Evolutionary conservation across 2,888 invertebrate genomes (phyloP).

Genomic region (Chaitophorus viminalis): DNA sequence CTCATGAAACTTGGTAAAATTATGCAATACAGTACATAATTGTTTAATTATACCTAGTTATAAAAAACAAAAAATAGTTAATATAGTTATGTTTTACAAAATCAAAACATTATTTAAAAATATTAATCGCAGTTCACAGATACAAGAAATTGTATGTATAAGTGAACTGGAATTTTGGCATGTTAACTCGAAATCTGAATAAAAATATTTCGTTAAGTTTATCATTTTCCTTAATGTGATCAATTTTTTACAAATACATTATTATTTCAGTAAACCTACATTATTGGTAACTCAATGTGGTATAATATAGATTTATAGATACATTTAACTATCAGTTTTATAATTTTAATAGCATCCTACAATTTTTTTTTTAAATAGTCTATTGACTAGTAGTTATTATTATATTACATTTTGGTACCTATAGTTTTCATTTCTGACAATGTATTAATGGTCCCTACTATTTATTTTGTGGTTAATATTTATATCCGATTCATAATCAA

Average conservation of each 20-base stretch:
- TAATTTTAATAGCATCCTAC: neutral
- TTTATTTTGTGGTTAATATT: neutral
- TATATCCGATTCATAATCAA: neutral
- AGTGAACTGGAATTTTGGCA: too few relatives aligned
- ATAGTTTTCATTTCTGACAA: constrained; percentile 13
- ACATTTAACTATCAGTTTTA: too few relatives aligned
- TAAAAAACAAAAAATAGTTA: too few relatives aligned
- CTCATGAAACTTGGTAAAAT: too few relatives aligned
- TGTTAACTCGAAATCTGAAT: neutral
- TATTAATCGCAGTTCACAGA: constrained; percentile 28
- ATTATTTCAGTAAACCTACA: neutral
- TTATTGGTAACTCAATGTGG: too few relatives aligned
- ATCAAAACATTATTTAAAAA: constrained; percentile 24
- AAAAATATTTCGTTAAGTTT: neutral
- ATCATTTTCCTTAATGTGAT: neutral
- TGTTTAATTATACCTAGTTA: too few relatives aligned
- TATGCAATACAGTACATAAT: too few relatives aligned
- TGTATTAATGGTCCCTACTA: neutral
- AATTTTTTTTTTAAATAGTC: neutral
- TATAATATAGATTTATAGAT: too few relatives aligned
- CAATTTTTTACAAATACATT: neutral
- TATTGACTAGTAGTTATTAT: neutral
- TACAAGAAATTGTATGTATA: neutral
- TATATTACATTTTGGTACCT: neutral
- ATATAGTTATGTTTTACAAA: neutral